Evolutionary conservation across 2,113 vertebrate species (phyloP).

Genomic region (Onychostoma macrolepis): DNA sequence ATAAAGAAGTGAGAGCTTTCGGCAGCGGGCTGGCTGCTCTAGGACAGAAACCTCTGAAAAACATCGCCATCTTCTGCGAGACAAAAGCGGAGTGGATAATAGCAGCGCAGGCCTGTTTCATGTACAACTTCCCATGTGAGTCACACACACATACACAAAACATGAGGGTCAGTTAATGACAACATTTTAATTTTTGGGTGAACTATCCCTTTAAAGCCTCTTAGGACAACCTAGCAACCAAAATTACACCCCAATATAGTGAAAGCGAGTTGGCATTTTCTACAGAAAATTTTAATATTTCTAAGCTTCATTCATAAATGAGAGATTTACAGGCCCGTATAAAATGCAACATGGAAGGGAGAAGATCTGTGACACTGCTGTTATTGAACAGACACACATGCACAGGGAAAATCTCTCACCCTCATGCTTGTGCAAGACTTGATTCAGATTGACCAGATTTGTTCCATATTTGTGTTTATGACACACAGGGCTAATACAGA

Average conservation of each 20-base stretch:
- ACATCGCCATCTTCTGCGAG: slow-evolving; percentile 96
- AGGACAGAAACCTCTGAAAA: slow-evolving; percentile 86
- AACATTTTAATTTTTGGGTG: background rate
- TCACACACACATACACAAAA: slow-evolving; percentile 45
- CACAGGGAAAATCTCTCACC: background rate
- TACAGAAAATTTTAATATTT: background rate
- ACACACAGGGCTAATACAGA: background rate
- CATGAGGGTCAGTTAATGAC: background rate
- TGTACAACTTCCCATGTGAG: slow-evolving; percentile 92
- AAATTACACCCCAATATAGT: background rate
- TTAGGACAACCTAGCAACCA: background rate
- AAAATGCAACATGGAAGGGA: background rate
- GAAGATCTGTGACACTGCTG: background rate
- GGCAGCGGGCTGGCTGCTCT: slow-evolving; percentile 86
- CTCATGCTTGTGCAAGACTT: background rate
- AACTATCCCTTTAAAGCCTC: background rate
- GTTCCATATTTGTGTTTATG: slow-evolving; percentile 12
- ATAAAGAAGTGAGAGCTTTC: slow-evolving; percentile 78
- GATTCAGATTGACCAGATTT: background rate
- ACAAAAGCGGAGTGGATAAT: slow-evolving; percentile 95
- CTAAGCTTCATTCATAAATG: background rate
- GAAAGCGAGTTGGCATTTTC: background rate
- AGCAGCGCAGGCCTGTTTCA: slow-evolving; percentile 90
- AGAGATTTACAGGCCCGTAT: background rate
- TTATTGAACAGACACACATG: background rate